Evolutionary conservation across 2,888 invertebrate genomes (phyloP).

Genomic region (Lithodes maja): DNA sequence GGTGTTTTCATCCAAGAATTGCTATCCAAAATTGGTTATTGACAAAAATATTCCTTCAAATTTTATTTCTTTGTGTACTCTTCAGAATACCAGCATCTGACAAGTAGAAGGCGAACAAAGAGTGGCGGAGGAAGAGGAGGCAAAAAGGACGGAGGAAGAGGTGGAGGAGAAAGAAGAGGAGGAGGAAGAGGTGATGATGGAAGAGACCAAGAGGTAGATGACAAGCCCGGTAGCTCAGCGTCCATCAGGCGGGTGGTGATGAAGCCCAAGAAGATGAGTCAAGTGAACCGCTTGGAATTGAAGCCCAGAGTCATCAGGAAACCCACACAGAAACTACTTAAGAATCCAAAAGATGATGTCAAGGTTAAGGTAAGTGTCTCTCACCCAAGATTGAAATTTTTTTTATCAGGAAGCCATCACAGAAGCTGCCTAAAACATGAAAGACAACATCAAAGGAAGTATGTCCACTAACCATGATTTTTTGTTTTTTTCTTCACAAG

Average conservation of each 20-base stretch:
- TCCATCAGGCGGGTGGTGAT: constrained; percentile 54
- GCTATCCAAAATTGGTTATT: too few relatives aligned
- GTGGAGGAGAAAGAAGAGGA: constrained; percentile 29
- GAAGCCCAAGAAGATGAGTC: constrained; percentile 54
- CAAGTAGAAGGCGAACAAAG: constrained; percentile 40
- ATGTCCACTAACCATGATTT: too few relatives aligned
- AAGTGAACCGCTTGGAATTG: constrained; percentile 52
- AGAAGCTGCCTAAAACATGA: neutral
- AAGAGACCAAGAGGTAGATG: constrained; percentile 22
- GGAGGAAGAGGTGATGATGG: constrained; percentile 25
- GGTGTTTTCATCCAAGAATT: too few relatives aligned
- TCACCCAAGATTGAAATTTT: neutral
- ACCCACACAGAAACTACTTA: constrained; percentile 49
- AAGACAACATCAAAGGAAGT: too few relatives aligned
- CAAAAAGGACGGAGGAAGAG: constrained; percentile 17
- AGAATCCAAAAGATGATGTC: constrained; percentile 49
- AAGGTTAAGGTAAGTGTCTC: constrained; percentile 32
- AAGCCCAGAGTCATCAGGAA: constrained; percentile 58
- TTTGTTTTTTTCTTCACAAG: too few relatives aligned
- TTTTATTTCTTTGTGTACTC: too few relatives aligned
- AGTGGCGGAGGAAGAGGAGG: constrained; percentile 32
- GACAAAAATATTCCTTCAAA: too few relatives aligned
- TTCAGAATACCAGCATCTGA: constrained; percentile 50
- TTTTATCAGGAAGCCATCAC: neutral
- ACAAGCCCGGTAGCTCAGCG: constrained; percentile 57